A percentile compares a stretch with the other conserved stretches of the same genome.
Conservation (phyloP, 2,797 vertebrate species). For the Pteropus rufus region DNA sequence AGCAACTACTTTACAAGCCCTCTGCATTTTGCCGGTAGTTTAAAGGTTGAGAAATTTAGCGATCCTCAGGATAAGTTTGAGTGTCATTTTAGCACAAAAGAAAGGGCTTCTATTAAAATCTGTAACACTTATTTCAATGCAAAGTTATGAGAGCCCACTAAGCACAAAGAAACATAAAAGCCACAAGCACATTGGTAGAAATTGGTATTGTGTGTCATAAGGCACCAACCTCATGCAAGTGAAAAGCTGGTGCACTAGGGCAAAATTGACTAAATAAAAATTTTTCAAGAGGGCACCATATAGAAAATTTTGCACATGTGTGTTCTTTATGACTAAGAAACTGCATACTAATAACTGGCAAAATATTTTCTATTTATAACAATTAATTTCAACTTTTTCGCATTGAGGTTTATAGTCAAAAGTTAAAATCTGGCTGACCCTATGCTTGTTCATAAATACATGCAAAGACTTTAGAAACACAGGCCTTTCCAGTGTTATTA, state of each 20-base stretch:
- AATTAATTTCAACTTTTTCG: neutral
- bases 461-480: neutral
- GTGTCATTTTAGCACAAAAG: neutral
- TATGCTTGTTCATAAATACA: neutral
- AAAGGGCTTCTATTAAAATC: neutral
- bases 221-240: neutral
- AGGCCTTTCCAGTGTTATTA: conserved; percentile 5
- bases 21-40: neutral
- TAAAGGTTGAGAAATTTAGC: neutral
- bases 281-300: neutral
- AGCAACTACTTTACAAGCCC: neutral
- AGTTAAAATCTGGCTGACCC: conserved; percentile 1
- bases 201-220: neutral
- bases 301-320: neutral
- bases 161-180: neutral
- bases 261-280: neutral
- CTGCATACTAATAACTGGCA: neutral
- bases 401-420: neutral
- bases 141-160: neutral
- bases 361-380: neutral
- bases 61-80: neutral
- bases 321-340: neutral
- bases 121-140: neutral
- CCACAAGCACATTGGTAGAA: neutral
- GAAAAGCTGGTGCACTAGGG: neutral